Evolutionary conservation across 2,113 vertebrate species (phyloP), one percentile per base, ranked within the genome.

Genomic region (Callaeas wilsoni): DNA sequence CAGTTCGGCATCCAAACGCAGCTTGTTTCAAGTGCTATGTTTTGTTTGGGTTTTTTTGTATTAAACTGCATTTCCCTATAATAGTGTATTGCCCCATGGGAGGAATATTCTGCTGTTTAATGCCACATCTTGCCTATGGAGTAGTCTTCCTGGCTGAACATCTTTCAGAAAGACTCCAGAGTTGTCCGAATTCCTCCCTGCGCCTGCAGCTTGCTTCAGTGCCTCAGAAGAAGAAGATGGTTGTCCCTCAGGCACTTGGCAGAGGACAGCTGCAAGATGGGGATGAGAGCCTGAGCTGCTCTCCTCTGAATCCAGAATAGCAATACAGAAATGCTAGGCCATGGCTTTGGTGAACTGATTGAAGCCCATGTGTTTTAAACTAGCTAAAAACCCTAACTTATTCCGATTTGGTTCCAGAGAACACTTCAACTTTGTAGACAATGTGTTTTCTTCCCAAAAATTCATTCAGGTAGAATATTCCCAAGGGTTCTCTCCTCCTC

Each of bases 121-220:
- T 41, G 77, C n/a, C 60, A 32, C 4, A 0, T 37, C 44, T 56
- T 79, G 11, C 30, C 53, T 53, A 3, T 17, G 26, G 70, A 76
- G 26, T 19, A 3, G 3, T 49, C 17, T 56, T 73, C 42, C 39
- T 2, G 1, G 41, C 9, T 4, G 2, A 82, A 23, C 2, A 2
- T 16, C 35, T 64, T 52, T 35, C 56, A 47, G 16, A 9, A 64
- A 52, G 27, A 12, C 9, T 57, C 8, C 23, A 12, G 46, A 63
- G n/a, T 0, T 23, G 7, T 35, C 19, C 6, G 17, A 5, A 17
- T 42, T 23, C 29, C 41, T 26, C 32, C 26, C 16, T 13, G 21
- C 0, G 0, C 46, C 37, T 13, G 4, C 16, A 7, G 22, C 69
- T 84, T 42, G 27, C 30, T 27, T 3, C 53, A 12, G 14, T 1